Evolutionary conservation across 1,140 invertebrate genomes (phyloP), one percentile per base, ranked within the genome.

Genomic region (Drosophila grimshawi): DNA sequence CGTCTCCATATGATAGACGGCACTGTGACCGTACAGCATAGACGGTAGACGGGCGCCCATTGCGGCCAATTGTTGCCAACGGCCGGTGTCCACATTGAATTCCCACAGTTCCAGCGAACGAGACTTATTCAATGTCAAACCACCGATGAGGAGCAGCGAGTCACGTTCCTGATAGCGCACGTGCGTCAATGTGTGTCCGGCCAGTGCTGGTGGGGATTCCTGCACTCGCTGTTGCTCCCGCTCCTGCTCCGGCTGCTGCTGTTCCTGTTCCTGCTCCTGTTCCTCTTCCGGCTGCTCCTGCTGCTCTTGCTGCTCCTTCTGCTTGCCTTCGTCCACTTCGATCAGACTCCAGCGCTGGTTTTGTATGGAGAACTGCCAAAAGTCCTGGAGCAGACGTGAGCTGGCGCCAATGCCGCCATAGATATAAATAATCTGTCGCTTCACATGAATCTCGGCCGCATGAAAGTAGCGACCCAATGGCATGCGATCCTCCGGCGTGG

Each of bases 281-380:
- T 41, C 46, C 37, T 41, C 35, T 8, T 19, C 19, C 19, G 19
- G 19, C 19, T 19, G 19, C 19, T 19, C 19, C 19, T 19, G 19
- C 19, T 19, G 19, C 19, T 19, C 19, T 19, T 19, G 19, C 19
- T 19, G 19, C 19, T 74, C 76, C 19, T 60, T 29, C 7, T 74
- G 49, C 2, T 11, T 10, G 19, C 11, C 29, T 1, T 49, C 2
- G 3, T 41, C 55, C 37, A 33, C 35, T 11, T 93, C 93, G 33
- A 91, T 94, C 66, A 95, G 94, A 52, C 94, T 95, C 98, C 98
- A 99, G 10, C 96, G 94, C 76, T 96, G 95, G 81, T 97, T 96
- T 88, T 96, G 96, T 53, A 98, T 94, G 88, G 96, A 96, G 90
- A 98, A 99, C 80, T 96, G 97, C 98, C 98, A 99, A 88, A 98